Evolutionary conservation across 1,140 invertebrate species (phyloP), one percentile per base, ranked within the genome.

Genomic region (Rhagoletis pomonella): DNA sequence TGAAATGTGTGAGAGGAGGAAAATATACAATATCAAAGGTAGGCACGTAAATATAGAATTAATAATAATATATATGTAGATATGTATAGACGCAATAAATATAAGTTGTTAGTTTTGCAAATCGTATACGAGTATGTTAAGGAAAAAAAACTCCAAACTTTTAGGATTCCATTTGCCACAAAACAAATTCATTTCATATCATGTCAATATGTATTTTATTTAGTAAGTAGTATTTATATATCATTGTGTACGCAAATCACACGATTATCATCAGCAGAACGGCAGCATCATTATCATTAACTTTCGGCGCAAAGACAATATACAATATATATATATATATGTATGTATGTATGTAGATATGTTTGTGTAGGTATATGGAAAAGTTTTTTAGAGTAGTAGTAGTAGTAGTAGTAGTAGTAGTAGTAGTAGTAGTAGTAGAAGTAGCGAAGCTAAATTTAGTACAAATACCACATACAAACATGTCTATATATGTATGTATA

Each of bases 221-320:
- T 29, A 29, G 29, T 29, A 29, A 29, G 29, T 29, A 29, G 29
- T 29, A 29, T 84, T 17, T 17, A 60, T 81, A 84, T 65, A 87
- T 87, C 62, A 65, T 87, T 81, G 60, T 29, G 65, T 67, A 65
- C 19, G 62, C 14, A 67, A 67, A 67, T 73, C 67, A 73, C 86
- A 87, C 86, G 86, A 73, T 60, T 55, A 87, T 87, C 87, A 87
- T 65, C 87, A 87, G 77, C 87, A 87, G 81, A 85, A 87, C 62
- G 65, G 65, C 73, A 81, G 73, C 73, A 81, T 55, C 73, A 87
- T 81, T 77, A 65, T 81, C 81, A 87, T 59, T 44, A 87, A 85
- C 81, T 65, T 85, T 39, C 87, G 87, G 87, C 87, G 62, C 65
- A 69, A 64, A 84, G 62, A 85, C 73, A 81, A 81, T 81, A 58